Evolutionary conservation across 92 coral and sea anemone genomes (phyloP).

Genomic region (Heteractis magnifica): DNA sequence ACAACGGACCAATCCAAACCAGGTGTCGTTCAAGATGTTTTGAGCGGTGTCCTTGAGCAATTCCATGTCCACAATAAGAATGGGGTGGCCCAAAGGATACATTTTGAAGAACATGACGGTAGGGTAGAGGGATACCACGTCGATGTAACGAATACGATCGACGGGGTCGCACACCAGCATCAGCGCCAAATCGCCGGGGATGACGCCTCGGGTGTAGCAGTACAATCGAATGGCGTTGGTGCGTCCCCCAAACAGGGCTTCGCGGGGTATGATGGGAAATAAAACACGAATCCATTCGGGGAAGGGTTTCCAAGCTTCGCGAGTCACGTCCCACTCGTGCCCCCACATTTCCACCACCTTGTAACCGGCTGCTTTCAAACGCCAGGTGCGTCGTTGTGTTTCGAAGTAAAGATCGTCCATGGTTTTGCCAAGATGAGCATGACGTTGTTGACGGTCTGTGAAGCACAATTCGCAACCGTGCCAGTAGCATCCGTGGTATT

Average conservation of each 20-base stretch:
- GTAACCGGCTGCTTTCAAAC: slow-evolving; percentile 20
- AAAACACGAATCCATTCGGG: slow-evolving; percentile 2
- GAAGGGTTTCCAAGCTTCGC: neutral
- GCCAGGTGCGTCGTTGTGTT: slow-evolving; percentile 4
- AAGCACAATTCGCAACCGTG: slow-evolving; percentile 17
- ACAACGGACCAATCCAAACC: slow-evolving; percentile 10
- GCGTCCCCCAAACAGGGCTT: slow-evolving; percentile 30
- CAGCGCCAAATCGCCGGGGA: too few relatives aligned
- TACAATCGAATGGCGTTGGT: slow-evolving; percentile 21
- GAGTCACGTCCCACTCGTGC: slow-evolving; percentile 15
- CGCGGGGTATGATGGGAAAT: slow-evolving; percentile 9
- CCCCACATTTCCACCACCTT: slow-evolving; percentile 34
- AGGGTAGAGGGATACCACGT: slow-evolving; percentile 40
- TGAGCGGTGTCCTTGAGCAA: neutral
- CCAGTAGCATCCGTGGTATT: neutral
- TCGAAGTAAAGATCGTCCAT: slow-evolving; percentile 14
- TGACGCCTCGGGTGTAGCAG: neutral
- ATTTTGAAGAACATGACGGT: slow-evolving; percentile 10
- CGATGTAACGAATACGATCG: slow-evolving; percentile 35
- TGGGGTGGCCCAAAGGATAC: slow-evolving; percentile 41
- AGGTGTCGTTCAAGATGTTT: neutral
- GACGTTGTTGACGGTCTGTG: neutral
- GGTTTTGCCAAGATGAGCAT: slow-evolving; percentile 4
- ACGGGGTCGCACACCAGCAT: neutral
- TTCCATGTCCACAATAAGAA: neutral